Percentiles rank a stretch among this genome's conserved stretches.
Conservation (phyloP, 1,140 invertebrate genomes). For the Brachionus rotundiformis region DNA sequence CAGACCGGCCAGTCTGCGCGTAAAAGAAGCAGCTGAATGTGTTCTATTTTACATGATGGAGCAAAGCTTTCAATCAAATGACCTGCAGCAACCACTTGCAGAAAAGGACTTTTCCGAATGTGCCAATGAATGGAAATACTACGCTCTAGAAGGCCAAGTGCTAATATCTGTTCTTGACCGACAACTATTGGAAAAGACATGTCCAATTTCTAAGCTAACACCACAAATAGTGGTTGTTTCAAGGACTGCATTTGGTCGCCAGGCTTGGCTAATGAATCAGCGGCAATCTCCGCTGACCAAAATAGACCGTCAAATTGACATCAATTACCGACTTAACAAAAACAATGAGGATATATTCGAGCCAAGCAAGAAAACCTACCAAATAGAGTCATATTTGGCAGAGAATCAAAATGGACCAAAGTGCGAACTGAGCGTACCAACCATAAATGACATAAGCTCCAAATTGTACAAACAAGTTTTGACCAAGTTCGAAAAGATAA, state of each 20-base stretch:
- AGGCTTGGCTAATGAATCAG: conserved; percentile 88
- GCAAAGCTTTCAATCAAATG: conserved; percentile 65
- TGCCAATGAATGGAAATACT: conserved; percentile 70
- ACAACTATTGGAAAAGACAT: conserved; percentile 72
- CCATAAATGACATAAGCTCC: conserved; percentile 72
- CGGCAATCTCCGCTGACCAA: conserved; percentile 67
- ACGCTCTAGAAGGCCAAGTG: conserved; percentile 82
- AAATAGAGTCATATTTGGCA: neutral
- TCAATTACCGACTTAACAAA: neutral
- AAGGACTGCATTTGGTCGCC: conserved; percentile 84
- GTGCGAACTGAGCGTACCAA: conserved; percentile 80
- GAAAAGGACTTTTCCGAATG: neutral
- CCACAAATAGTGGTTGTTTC: conserved; percentile 75
- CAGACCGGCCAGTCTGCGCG: conserved; percentile 91
- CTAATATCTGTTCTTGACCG: conserved; percentile 87
- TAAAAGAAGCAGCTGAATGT: conserved; percentile 89
- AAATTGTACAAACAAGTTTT: conserved; percentile 66
- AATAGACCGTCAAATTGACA: neutral
- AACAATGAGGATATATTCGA: neutral
- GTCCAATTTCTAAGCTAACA: conserved; percentile 66
- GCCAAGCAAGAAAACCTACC: neutral
- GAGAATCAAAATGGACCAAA: conserved; percentile 56
- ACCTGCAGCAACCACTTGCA: neutral
- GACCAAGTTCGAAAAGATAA: conserved; percentile 65
- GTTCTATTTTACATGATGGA: conserved; percentile 85